These are phyloP conservation scores for Gastracanthus pulcherrimus DNA, from an alignment of 2,888 invertebrate genomes.

Conservation along the genomic window DNA sequence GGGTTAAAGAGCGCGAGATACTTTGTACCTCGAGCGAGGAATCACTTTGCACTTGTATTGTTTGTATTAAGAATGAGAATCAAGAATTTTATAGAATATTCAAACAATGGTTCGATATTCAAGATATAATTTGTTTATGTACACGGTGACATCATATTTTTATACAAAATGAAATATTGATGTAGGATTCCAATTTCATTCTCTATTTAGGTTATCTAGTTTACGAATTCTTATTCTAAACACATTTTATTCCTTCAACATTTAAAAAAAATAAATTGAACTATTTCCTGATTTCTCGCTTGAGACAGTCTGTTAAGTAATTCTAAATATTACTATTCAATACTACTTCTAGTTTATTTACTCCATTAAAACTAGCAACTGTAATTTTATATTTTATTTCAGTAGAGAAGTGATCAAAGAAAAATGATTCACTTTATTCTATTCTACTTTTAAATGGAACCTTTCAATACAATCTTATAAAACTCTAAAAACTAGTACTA, in stretches of 20 bases:
- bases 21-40: constrained; percentile 23
- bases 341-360: not conserved
- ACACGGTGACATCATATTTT: not conserved
- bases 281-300: not conserved
- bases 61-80: not conserved
- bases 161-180: too few species aligned
- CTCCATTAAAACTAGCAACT: too few species aligned
- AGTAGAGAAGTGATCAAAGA: too few species aligned
- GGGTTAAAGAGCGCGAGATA: constrained; percentile 7
- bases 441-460: too few species aligned
- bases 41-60: not conserved
- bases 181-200: not conserved
- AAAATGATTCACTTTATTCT: too few species aligned
- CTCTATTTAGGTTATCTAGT: too few species aligned
- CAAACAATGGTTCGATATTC: not conserved
- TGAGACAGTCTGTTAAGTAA: not conserved
- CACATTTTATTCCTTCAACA: too few species aligned
- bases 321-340: not conserved
- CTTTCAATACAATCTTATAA: too few species aligned
- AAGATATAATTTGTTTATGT: not conserved
- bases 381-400: too few species aligned
- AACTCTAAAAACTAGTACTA: too few species aligned
- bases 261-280: too few species aligned
- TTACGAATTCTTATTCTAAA: too few species aligned
- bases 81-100: not conserved